These are phyloP conservation scores for Sphenodon punctatus DNA, from an alignment of 2,797 vertebrate genomes.

Conservation along the genomic window DNA sequence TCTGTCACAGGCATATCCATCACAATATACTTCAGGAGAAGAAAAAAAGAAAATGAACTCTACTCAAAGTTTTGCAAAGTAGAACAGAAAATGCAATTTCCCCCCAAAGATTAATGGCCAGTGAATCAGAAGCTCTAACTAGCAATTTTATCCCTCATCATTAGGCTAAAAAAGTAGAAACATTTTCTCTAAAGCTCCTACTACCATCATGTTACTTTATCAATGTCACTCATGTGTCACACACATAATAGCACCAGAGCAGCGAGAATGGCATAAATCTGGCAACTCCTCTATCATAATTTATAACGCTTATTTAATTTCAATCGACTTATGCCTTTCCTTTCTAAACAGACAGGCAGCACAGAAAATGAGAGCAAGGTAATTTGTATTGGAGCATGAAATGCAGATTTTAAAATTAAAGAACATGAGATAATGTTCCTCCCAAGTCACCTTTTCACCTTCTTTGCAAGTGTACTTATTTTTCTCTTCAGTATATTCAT, in stretches of 20 bases:
- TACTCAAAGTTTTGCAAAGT: not conserved
- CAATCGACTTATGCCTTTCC: not conserved
- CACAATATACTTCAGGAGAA: not conserved
- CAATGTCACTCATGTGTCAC: not conserved
- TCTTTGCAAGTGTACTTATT: not conserved
- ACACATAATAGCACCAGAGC: not conserved
- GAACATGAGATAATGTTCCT: not conserved
- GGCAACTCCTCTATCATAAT: not conserved
- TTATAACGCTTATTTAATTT: not conserved
- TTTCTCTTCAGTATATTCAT: not conserved
- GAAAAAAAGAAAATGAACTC: not conserved
- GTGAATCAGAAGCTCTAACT: not conserved
- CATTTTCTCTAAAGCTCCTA: not conserved
- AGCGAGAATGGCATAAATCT: not conserved
- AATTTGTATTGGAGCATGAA: not conserved
- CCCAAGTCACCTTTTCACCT: rapidly evolving
- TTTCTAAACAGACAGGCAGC: not conserved
- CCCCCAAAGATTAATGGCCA: not conserved
- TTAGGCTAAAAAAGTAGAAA: not conserved
- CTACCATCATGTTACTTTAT: not conserved
- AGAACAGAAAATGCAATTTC: not conserved
- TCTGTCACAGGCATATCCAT: not conserved
- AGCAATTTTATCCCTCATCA: not conserved
- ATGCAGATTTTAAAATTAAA: not conserved
- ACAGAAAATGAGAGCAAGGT: not conserved